Evolutionary conservation across 2,888 invertebrate species (phyloP).

Genomic region (Lissonota sp.): DNA sequence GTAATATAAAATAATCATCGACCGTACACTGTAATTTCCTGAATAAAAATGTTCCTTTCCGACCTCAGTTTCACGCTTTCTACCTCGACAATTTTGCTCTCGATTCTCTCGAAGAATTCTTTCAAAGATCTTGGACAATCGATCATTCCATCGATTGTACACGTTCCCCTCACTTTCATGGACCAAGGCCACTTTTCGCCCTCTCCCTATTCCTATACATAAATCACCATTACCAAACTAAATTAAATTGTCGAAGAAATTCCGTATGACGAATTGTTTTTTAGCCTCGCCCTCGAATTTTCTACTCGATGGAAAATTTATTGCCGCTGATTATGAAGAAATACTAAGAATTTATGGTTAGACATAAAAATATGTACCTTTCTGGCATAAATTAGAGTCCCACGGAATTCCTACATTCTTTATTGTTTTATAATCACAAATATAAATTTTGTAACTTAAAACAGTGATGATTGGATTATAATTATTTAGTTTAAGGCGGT

Average conservation of each 20-base stretch:
- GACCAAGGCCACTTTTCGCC: too few relatives aligned
- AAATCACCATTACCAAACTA: conserved; percentile 23
- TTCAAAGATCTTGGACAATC: conserved; percentile 28
- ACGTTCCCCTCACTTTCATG: not conserved
- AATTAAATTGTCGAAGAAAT: conserved; percentile 20
- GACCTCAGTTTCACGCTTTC: conserved; percentile 47
- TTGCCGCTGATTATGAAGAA: not conserved
- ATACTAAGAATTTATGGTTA: too few relatives aligned
- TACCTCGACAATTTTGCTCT: conserved; percentile 45
- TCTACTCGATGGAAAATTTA: not conserved
- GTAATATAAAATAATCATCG: too few relatives aligned
- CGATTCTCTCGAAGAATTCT: conserved; percentile 19
- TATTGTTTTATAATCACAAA: too few relatives aligned
- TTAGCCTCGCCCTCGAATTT: not conserved
- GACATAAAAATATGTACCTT: too few relatives aligned
- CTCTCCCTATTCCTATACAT: not conserved
- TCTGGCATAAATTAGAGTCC: too few relatives aligned
- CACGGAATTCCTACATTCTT: too few relatives aligned
- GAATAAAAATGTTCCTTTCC: not conserved
- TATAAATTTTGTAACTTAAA: too few relatives aligned
- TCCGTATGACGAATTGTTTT: conserved; percentile 7
- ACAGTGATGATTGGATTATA: too few relatives aligned
- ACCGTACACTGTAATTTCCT: too few relatives aligned
- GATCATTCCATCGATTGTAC: conserved; percentile 57
- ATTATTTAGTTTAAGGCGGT: too few relatives aligned